These are phyloP conservation scores for Balearica regulorum DNA, from an alignment of 2,797 vertebrate genomes.

Conservation along the genomic window DNA sequence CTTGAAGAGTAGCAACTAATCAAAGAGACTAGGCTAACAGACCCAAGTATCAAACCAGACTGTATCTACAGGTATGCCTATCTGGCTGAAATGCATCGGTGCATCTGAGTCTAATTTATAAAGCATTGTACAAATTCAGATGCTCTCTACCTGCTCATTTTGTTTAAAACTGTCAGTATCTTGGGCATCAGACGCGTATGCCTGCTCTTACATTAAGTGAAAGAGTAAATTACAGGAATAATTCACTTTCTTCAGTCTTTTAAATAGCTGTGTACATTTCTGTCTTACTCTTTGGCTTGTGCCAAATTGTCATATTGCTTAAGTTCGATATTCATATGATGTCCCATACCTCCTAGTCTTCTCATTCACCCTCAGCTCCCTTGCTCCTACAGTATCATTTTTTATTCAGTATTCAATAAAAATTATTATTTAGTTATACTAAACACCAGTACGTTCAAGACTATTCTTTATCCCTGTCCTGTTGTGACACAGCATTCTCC, in stretches of 20 bases:
- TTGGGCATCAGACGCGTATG: not conserved
- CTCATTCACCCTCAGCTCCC: not conserved
- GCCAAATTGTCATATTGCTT: not conserved
- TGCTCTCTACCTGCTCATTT: not conserved
- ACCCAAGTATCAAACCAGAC: not conserved
- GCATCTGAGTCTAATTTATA: not conserved
- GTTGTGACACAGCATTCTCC: not conserved
- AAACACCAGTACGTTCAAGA: not conserved
- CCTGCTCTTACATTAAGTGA: not conserved
- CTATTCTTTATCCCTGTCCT: not conserved
- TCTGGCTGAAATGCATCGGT: not conserved
- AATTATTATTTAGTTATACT: not conserved
- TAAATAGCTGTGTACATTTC: not conserved
- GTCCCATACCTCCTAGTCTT: not conserved
- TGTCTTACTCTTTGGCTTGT: not conserved
- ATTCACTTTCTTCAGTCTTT: not conserved
- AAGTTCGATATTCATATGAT: not conserved
- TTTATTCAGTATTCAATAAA: not conserved
- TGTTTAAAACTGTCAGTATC: not conserved
- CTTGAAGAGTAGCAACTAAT: not conserved
- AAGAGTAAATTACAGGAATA: not conserved
- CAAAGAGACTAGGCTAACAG: not conserved
- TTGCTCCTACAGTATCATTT: not conserved
- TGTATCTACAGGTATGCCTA: not conserved
- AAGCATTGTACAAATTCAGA: not conserved